Percentiles rank a stretch among this genome's conserved stretches.
phyloP scores from a whole-genome alignment of 1,140 invertebrate species.

The Colletes latitarsis region DNA sequence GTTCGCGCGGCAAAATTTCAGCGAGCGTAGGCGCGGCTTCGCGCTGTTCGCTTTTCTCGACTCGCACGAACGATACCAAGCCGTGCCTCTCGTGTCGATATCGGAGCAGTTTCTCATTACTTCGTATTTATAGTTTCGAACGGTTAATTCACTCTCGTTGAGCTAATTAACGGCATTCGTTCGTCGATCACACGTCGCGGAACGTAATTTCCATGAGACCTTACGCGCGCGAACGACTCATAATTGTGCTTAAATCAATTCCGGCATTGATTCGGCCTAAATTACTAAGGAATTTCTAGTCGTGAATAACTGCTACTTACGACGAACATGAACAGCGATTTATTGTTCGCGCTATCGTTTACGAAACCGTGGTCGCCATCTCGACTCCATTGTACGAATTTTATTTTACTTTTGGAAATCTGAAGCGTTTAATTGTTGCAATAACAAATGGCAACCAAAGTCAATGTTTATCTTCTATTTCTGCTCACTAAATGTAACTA shows the following conservation, averaged over 20 bases:
- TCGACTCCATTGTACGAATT: no score
- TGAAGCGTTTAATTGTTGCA: no score
- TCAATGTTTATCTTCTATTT: no score
- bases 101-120: neutral
- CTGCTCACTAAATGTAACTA: no score
- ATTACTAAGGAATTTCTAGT: constrained; percentile 15
- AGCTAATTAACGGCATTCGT: constrained; percentile 12
- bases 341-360: neutral
- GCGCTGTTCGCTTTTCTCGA: no score
- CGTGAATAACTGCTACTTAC: constrained; percentile 5
- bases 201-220: constrained; percentile 17
- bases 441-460: no score
- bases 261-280: constrained; percentile 8
- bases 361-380: no score
- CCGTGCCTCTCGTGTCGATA: neutral
- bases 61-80: no score
- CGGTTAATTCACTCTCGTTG: constrained; percentile 9
- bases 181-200: neutral
- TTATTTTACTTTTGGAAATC: no score
- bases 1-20: no score
- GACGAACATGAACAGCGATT: neutral
- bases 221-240: neutral
- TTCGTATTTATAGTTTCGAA: neutral
- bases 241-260: constrained; percentile 34
- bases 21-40: no score